Percentiles rank a stretch among this genome's conserved stretches.
phyloP scores from a whole-genome alignment of 2,797 vertebrate genomes.

The Onychomys leucogaster region DNA sequence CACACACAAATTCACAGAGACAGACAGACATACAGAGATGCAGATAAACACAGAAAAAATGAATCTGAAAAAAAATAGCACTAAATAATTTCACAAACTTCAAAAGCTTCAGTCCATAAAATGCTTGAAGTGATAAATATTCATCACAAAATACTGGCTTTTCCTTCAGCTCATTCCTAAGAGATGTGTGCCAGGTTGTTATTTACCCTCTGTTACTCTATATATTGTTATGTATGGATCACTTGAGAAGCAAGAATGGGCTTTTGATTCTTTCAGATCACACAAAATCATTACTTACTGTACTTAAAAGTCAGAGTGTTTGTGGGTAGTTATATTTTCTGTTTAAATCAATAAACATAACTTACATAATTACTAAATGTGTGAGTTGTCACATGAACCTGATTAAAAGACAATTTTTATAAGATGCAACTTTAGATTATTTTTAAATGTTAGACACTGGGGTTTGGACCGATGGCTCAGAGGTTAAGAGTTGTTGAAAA shows the following conservation, averaged over 20 bases:
- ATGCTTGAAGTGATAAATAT: neutral
- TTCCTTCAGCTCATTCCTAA: neutral
- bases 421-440: neutral
- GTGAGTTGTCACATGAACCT: neutral
- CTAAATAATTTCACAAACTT: neutral
- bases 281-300: neutral
- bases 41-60: neutral
- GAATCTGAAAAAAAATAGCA: neutral
- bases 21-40: too few species aligned
- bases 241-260: neutral
- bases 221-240: neutral
- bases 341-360: neutral
- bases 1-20: neutral
- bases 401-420: neutral
- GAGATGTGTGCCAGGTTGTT: neutral
- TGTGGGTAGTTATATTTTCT: neutral
- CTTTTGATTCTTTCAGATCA: neutral
- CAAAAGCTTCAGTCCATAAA: neutral
- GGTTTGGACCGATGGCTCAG: neutral
- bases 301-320: neutral
- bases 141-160: neutral
- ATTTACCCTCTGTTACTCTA: neutral
- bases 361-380: neutral
- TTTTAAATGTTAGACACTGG: neutral
- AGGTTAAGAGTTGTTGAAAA: neutral